phyloP scores from a whole-genome alignment of 2,113 vertebrate genomes.

The Callaeas wilsoni region DNA sequence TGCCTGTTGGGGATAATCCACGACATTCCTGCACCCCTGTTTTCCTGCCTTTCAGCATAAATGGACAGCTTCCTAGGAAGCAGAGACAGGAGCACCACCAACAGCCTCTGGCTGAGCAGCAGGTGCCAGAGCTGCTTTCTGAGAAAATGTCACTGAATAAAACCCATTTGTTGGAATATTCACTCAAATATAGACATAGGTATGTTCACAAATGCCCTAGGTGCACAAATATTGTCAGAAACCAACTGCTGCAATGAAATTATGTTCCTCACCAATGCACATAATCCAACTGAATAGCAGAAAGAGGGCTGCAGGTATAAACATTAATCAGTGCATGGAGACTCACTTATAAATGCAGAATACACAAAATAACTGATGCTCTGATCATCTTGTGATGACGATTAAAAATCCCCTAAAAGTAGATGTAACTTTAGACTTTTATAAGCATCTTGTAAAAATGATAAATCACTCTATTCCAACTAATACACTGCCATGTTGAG shows the following conservation, averaged over 20 bases:
- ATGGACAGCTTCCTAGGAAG: background rate
- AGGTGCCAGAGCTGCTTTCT: background rate
- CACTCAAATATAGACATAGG: background rate
- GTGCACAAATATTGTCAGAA: background rate
- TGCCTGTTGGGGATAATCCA: background rate
- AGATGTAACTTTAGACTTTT: background rate
- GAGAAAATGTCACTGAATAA: background rate
- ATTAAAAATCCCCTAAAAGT: background rate
- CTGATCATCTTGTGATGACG: background rate
- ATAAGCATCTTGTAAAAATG: background rate
- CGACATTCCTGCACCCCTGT: background rate
- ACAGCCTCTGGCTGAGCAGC: background rate
- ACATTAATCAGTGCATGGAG: background rate
- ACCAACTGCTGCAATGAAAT: background rate
- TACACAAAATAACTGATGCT: background rate
- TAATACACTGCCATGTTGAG: accelerated
- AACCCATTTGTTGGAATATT: background rate
- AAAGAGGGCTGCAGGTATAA: background rate
- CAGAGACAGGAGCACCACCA: background rate
- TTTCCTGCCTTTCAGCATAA: background rate
- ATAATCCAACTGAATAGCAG: background rate
- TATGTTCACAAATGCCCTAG: background rate
- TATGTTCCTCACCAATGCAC: background rate
- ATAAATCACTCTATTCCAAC: background rate
- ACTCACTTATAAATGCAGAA: background rate